Percentiles rank a stretch among this genome's conserved stretches.
phyloP scores from a whole-genome alignment of 1,140 invertebrate species.

The Nephila pilipes region DNA sequence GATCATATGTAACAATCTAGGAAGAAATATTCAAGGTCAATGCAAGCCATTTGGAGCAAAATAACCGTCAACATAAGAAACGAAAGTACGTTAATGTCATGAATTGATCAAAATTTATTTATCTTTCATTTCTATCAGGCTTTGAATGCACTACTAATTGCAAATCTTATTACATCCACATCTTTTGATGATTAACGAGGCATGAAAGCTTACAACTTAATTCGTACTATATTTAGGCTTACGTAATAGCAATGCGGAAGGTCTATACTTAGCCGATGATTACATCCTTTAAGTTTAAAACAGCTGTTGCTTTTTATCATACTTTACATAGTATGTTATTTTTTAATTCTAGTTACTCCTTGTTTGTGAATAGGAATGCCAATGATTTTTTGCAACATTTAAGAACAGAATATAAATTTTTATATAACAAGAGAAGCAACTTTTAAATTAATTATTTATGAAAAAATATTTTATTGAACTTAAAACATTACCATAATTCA shows the following conservation, averaged over 20 bases:
- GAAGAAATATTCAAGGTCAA: neutral
- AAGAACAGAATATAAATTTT: too few species aligned
- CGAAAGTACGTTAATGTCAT: too few species aligned
- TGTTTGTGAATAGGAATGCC: too few species aligned
- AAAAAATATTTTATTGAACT: too few species aligned
- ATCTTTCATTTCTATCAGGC: neutral
- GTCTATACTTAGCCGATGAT: conserved; percentile 52
- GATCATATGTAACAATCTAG: too few species aligned
- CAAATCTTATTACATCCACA: neutral
- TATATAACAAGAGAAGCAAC: too few species aligned
- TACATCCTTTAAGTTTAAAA: neutral
- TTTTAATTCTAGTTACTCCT: too few species aligned
- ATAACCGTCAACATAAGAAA: neutral
- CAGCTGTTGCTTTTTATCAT: neutral
- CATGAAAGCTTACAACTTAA: conserved; percentile 15
- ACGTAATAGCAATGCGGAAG: neutral
- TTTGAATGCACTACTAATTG: neutral
- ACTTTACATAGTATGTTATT: too few species aligned
- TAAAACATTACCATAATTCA: too few species aligned
- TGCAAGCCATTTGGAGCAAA: neutral
- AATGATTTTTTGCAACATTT: too few species aligned
- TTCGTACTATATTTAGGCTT: neutral
- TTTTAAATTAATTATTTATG: too few species aligned
- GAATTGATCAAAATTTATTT: conserved; percentile 4
- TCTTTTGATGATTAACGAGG: neutral